Evolutionary conservation across 2,113 vertebrate genomes (phyloP).

Genomic region (Numida meleagris): DNA sequence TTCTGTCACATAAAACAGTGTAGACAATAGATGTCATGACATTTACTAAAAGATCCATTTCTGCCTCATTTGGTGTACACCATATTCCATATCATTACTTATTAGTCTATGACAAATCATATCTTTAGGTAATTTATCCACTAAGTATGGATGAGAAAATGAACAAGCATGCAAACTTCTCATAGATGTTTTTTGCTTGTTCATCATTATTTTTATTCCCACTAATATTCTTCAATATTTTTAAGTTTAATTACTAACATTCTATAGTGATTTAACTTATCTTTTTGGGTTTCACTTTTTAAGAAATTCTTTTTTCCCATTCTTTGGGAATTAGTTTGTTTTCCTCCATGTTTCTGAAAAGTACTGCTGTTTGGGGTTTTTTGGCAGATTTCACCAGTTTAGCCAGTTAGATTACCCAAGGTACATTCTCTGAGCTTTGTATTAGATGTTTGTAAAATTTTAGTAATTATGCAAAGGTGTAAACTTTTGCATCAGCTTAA

Average conservation of each 20-base stretch:
- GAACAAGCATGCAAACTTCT: not conserved
- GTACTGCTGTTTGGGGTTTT: not conserved
- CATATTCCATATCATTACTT: not conserved
- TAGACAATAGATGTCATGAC: not conserved
- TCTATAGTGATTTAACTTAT: accelerated
- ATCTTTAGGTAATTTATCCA: not conserved
- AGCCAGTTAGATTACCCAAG: not conserved
- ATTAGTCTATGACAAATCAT: not conserved
- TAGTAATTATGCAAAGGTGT: not conserved
- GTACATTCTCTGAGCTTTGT: not conserved
- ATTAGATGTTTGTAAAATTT: not conserved
- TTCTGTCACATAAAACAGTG: not conserved
- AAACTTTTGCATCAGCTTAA: not conserved
- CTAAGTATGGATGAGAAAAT: not conserved
- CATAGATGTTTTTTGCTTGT: accelerated
- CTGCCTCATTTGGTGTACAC: not conserved
- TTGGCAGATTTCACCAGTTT: not conserved
- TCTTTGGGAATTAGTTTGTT: not conserved
- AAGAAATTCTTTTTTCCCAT: not conserved
- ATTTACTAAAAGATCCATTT: not conserved
- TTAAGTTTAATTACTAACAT: not conserved
- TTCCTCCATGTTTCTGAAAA: not conserved
- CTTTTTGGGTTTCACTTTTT: not conserved
- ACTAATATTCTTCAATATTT: not conserved
- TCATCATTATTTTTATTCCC: not conserved